Evolutionary conservation across 2,888 invertebrate species (phyloP).

Genomic region (Polydrusus tereticollis): DNA sequence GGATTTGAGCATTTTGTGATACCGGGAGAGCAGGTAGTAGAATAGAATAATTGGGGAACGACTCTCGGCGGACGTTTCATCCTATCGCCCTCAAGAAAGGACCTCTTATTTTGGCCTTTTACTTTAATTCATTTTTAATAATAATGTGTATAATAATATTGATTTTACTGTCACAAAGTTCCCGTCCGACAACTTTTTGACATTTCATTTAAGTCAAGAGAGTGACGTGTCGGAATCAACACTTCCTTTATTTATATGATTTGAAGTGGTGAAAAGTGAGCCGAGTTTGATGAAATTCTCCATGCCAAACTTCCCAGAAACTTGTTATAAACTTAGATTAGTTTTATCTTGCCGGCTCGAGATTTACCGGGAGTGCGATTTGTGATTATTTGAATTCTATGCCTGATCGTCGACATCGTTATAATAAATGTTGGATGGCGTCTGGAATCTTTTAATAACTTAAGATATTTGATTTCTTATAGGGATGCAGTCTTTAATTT

Average conservation of each 20-base stretch:
- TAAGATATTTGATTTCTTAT: too few species aligned
- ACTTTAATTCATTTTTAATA: too few species aligned
- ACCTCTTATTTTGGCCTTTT: too few species aligned
- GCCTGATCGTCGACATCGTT: slow-evolving; percentile 28
- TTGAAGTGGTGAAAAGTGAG: slow-evolving; percentile 47
- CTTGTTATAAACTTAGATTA: slow-evolving; percentile 51
- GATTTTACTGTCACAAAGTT: slow-evolving; percentile 1
- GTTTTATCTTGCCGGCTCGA: slow-evolving; percentile 43
- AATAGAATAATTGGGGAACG: too few species aligned
- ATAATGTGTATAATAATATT: background rate
- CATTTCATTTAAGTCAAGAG: slow-evolving; percentile 31
- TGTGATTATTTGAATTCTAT: slow-evolving; percentile 41
- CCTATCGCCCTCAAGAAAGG: too few species aligned
- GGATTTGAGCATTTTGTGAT: too few species aligned
- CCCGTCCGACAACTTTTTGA: slow-evolving; percentile 29
- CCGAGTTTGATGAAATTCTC: slow-evolving; percentile 38
- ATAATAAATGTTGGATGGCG: slow-evolving; percentile 29
- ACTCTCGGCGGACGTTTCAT: too few species aligned
- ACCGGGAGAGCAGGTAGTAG: too few species aligned
- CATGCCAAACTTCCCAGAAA: slow-evolving; percentile 43
- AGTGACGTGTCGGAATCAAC: slow-evolving; percentile 42
- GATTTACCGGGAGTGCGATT: slow-evolving; percentile 34
- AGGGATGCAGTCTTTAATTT: too few species aligned
- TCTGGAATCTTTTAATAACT: background rate
- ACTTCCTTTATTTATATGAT: slow-evolving; percentile 48